Evolutionary conservation across 2,797 vertebrate species (phyloP).

Genomic region (Falco columbarius): DNA sequence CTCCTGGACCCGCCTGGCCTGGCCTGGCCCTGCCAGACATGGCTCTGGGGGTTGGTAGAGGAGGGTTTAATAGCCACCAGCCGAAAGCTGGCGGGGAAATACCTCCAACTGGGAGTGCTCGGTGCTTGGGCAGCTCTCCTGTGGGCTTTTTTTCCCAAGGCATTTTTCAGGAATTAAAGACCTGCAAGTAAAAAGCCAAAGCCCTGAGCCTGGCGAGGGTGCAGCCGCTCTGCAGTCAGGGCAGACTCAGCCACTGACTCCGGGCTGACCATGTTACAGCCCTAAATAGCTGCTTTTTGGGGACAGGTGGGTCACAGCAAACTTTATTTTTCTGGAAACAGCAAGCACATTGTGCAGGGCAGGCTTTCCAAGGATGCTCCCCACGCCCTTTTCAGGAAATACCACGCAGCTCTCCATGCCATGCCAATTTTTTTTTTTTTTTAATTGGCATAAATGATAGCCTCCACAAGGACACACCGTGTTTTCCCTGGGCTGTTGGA

Average conservation of each 20-base stretch:
- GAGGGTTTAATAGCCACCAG: background rate
- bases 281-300: conserved; percentile 52
- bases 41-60: background rate
- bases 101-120: background rate
- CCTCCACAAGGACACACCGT: background rate
- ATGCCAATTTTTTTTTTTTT: conserved; percentile 45
- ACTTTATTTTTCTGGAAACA: conserved; percentile 64
- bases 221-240: conserved; percentile 19
- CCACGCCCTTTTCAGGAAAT: conserved; percentile 72
- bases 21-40: background rate
- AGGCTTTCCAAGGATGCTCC: conserved; percentile 74
- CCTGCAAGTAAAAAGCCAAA: conserved; percentile 60
- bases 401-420: conserved; percentile 57
- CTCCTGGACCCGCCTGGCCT: background rate
- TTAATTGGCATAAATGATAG: conserved; percentile 61
- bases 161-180: conserved; percentile 43
- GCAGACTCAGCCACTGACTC: conserved; percentile 32
- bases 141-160: background rate
- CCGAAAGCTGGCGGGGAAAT: background rate
- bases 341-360: conserved; percentile 53
- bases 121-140: background rate
- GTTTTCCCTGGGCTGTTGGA: background rate
- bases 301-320: conserved; percentile 71
- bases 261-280: background rate
- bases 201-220: conserved; percentile 36